Percentiles rank a stretch among this genome's conserved stretches.
phyloP scores from a whole-genome alignment of 2,113 vertebrate genomes.

The Peromyscus californicus region DNA sequence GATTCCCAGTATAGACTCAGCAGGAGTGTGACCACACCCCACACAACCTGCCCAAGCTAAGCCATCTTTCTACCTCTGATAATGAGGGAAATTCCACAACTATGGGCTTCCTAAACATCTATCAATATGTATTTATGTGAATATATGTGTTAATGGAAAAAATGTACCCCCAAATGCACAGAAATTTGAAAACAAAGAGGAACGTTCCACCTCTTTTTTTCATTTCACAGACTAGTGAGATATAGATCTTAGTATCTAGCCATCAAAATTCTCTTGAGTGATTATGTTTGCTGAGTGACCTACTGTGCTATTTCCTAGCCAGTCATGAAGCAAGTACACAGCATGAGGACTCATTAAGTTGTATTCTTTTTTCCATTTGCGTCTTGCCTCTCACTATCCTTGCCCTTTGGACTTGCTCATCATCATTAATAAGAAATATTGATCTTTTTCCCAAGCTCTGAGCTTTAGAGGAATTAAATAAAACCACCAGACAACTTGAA shows the following conservation, averaged over 20 bases:
- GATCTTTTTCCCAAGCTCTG: conserved; percentile 28
- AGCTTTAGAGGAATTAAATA: neutral
- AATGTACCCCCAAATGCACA: neutral
- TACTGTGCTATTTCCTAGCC: neutral
- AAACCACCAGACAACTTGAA: conserved; percentile 16
- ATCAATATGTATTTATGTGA: neutral
- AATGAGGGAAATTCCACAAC: neutral
- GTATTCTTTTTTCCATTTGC: neutral
- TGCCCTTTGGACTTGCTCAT: neutral
- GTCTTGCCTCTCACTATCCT: neutral
- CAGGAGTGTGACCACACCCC: too few relatives aligned
- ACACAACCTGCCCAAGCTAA: neutral
- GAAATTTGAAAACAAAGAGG: neutral
- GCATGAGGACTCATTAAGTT: neutral
- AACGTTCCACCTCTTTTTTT: neutral
- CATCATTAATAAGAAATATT: neutral
- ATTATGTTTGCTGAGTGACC: neutral
- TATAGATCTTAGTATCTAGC: neutral
- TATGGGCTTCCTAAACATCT: neutral
- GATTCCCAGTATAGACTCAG: neutral
- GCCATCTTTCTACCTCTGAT: neutral
- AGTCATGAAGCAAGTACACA: neutral
- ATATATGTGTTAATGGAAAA: neutral
- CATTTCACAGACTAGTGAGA: neutral
- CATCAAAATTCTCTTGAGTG: neutral